These are phyloP conservation scores for Murina feae DNA, from an alignment of 2,113 vertebrate genomes.

Conservation along the genomic window DNA sequence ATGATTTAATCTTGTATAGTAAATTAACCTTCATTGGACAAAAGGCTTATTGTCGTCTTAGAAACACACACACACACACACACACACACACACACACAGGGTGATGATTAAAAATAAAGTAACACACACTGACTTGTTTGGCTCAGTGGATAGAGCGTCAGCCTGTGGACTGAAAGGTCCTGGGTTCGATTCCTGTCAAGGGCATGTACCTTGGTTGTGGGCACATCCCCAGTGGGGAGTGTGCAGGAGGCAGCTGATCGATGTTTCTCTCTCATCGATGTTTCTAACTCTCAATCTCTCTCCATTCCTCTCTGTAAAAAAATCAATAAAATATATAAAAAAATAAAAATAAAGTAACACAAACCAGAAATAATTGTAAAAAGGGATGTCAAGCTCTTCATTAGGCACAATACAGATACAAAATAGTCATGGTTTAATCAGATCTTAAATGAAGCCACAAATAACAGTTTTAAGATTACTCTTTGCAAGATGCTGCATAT, in stretches of 20 bases:
- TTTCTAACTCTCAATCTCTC: too few relatives aligned
- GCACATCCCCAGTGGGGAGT: too few relatives aligned
- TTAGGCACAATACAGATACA: neutral
- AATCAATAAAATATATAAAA: too few relatives aligned
- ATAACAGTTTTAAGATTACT: neutral
- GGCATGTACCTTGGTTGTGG: too few relatives aligned
- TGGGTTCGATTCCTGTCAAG: too few relatives aligned
- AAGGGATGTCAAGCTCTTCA: neutral
- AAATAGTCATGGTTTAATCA: neutral
- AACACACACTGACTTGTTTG: too few relatives aligned
- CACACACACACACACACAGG: neutral
- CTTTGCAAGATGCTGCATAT: neutral
- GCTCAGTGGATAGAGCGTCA: too few relatives aligned
- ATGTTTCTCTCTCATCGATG: too few relatives aligned
- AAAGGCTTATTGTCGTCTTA: neutral
- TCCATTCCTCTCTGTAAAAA: too few relatives aligned
- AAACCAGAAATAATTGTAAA: neutral
- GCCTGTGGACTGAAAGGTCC: too few relatives aligned
- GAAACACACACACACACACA: neutral
- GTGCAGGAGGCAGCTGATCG: too few relatives aligned
- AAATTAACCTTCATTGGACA: neutral
- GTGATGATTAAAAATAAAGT: neutral
- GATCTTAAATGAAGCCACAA: neutral
- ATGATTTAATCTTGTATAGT: neutral
- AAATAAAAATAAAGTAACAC: neutral